phyloP scores from a whole-genome alignment of 2,797 vertebrate genomes.

The Craterocephalus amniculus region DNA sequence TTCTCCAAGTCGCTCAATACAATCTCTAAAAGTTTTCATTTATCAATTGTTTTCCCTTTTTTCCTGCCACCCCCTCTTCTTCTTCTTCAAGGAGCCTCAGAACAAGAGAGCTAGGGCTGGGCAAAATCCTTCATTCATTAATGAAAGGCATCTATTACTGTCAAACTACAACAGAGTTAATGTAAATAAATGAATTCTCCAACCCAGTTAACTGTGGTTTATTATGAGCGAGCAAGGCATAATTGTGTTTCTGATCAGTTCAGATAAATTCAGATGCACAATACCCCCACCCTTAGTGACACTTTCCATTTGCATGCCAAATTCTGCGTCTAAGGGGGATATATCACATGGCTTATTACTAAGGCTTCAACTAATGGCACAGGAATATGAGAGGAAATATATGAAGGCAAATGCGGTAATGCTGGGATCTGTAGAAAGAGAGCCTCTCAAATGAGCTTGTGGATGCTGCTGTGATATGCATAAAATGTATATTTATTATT shows the following conservation, averaged over 20 bases:
- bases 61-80: not conserved
- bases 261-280: conserved; percentile 74
- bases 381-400: conserved; percentile 68
- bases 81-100: conserved; percentile 37
- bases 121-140: conserved; percentile 75
- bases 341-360: conserved; percentile 73
- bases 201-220: conserved; percentile 80
- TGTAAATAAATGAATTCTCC: conserved; percentile 85
- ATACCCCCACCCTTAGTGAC: conserved; percentile 55
- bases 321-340: conserved; percentile 52
- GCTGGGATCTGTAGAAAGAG: conserved; percentile 47
- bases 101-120: conserved; percentile 47
- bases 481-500: conserved; percentile 1
- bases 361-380: conserved; percentile 70
- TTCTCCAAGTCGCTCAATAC: conserved; percentile 65
- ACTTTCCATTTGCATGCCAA: conserved; percentile 66
- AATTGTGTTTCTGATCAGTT: conserved; percentile 84
- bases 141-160: conserved; percentile 84
- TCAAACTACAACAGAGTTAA: conserved; percentile 74
- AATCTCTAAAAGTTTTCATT: conserved; percentile 80
- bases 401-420: conserved; percentile 61
- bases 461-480: not conserved
- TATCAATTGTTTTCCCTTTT: conserved; percentile 65
- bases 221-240: conserved; percentile 81
- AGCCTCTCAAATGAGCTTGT: conserved; percentile 46